Conservation (phyloP, 2,113 vertebrate species). For the Phocoena phocoena region DNA sequence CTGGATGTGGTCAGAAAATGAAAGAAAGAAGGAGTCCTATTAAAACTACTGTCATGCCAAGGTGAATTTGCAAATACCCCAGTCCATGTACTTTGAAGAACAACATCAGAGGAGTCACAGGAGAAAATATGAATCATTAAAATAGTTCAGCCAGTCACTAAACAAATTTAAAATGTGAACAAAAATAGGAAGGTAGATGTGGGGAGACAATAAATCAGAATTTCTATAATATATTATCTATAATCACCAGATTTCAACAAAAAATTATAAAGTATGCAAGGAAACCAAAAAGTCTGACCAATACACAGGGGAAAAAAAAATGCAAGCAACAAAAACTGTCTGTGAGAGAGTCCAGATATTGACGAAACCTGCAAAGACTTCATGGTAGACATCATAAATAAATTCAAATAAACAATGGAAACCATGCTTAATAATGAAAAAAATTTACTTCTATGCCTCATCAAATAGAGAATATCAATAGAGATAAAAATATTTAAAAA, state of each 20-base stretch:
- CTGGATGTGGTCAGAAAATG: neutral
- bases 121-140: neutral
- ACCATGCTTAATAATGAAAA: neutral
- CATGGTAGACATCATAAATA: too few species aligned
- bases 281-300: neutral
- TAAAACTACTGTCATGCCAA: neutral
- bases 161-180: neutral
- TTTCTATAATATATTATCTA: neutral
- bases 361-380: neutral
- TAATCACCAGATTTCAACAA: neutral
- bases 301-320: too few species aligned
- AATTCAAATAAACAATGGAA: neutral
- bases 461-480: neutral
- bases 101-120: neutral
- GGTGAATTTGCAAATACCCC: neutral
- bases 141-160: neutral
- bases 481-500: neutral
- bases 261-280: neutral
- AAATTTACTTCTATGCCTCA: neutral
- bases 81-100: neutral
- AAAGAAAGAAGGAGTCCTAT: neutral
- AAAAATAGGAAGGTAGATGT: neutral
- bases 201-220: neutral
- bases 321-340: neutral
- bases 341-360: neutral